Evolutionary conservation across 2,113 vertebrate genomes (phyloP).

Genomic region (Chlamydotis undulata): DNA sequence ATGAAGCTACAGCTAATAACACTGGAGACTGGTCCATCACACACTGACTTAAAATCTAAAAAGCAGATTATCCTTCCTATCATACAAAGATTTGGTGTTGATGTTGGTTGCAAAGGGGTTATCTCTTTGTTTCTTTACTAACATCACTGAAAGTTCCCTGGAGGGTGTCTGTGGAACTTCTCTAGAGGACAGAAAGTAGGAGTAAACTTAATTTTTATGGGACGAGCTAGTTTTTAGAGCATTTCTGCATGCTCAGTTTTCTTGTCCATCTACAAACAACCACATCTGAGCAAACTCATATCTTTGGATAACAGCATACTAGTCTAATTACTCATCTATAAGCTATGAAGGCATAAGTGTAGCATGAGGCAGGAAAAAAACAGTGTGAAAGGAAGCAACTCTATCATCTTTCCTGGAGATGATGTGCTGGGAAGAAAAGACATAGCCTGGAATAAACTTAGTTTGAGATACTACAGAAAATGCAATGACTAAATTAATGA

Average conservation of each 20-base stretch:
- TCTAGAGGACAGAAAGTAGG: background rate
- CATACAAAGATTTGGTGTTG: accelerated
- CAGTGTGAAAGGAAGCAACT: background rate
- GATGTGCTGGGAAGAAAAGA: background rate
- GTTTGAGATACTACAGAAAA: background rate
- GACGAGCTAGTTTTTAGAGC: background rate
- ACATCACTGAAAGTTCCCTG: background rate
- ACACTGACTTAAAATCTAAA: background rate
- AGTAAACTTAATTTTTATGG: background rate
- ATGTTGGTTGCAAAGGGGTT: background rate
- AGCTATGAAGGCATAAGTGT: background rate
- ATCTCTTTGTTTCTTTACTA: background rate
- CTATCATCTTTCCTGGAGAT: background rate
- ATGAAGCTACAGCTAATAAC: background rate
- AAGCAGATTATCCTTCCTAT: background rate
- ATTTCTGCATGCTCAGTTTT: background rate
- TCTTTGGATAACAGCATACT: background rate
- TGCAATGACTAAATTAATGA: background rate
- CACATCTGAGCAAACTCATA: background rate
- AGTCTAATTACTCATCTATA: background rate
- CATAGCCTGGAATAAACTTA: background rate
- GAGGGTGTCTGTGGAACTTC: background rate
- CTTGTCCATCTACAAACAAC: background rate
- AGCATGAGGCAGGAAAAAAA: background rate
- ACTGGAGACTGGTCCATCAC: background rate